Percentiles rank a stretch among this genome's conserved stretches.
Conservation (phyloP, 2,888 invertebrate genomes). For the Sminthurinus aureus region DNA sequence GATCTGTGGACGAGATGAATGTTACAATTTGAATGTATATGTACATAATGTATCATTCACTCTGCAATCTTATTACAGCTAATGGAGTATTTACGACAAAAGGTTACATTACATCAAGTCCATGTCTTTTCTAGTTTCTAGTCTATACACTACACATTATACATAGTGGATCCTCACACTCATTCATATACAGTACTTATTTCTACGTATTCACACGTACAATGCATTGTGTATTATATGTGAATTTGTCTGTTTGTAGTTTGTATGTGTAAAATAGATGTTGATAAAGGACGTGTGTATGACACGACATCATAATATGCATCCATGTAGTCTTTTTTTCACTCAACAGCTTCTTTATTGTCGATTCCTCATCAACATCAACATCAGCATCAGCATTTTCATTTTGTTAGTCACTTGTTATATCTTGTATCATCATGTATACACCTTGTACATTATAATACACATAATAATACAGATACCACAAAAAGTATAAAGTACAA, state of each 20-base stretch:
- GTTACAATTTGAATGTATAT: too few species aligned
- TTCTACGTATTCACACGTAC: background rate
- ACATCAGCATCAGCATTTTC: slow-evolving; percentile 9
- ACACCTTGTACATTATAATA: background rate
- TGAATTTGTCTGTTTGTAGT: background rate
- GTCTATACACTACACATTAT: too few species aligned
- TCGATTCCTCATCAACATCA: slow-evolving; percentile 34
- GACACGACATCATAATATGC: slow-evolving; percentile 3
- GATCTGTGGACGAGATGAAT: too few species aligned
- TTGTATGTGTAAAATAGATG: too few species aligned
- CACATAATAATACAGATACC: background rate
- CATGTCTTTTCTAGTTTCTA: too few species aligned
- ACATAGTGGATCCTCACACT: too few species aligned
- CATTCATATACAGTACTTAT: too few species aligned
- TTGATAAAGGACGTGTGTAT: background rate
- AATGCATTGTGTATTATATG: background rate
- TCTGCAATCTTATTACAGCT: slow-evolving; percentile 44
- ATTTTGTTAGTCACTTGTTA: background rate
- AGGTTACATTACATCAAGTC: slow-evolving; percentile 31
- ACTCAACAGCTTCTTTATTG: slow-evolving; percentile 37
- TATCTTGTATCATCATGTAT: background rate
- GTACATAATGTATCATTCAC: too few species aligned
- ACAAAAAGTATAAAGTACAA: background rate
- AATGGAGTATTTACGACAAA: slow-evolving; percentile 46
- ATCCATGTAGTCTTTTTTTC: slow-evolving; percentile 26